phyloP scores from a whole-genome alignment of 2,113 vertebrate species.

The Hippoglossus stenolepis region DNA sequence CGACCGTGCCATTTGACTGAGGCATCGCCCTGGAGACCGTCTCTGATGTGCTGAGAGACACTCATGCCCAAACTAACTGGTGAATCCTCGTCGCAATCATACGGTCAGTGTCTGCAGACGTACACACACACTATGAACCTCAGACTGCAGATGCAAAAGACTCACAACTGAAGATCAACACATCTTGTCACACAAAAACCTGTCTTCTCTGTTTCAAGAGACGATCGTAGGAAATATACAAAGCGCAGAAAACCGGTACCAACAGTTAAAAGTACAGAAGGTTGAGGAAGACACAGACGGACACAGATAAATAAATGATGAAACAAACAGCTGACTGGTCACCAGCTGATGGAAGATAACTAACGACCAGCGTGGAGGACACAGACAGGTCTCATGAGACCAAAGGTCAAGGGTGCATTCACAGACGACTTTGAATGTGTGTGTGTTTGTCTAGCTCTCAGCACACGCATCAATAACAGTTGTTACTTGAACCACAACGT shows the following conservation, averaged over 20 bases:
- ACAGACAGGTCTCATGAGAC: constrained; percentile 20
- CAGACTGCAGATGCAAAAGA: not conserved
- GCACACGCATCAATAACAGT: constrained; percentile 10
- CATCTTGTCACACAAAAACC: too few species aligned
- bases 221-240: not conserved
- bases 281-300: constrained; percentile 2
- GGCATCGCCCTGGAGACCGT: constrained; percentile 35
- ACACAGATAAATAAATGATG: constrained; percentile 63
- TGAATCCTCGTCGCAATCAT: constrained; percentile 5
- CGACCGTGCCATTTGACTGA: constrained; percentile 50
- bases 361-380: constrained; percentile 18
- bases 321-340: constrained; percentile 44
- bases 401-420: constrained; percentile 35
- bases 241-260: not conserved
- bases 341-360: constrained; percentile 46
- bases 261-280: constrained; percentile 17
- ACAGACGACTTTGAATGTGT: constrained; percentile 14
- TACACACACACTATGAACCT: not conserved
- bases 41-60: constrained; percentile 23
- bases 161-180: not conserved
- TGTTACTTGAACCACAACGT: not conserved
- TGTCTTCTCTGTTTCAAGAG: too few species aligned
- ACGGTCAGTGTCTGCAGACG: not conserved
- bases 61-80: constrained; percentile 9
- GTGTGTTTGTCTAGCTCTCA: constrained; percentile 19